Base-by-base conservation (phyloP, 1,140 invertebrate genomes). In the Tribolium madens region DNA sequence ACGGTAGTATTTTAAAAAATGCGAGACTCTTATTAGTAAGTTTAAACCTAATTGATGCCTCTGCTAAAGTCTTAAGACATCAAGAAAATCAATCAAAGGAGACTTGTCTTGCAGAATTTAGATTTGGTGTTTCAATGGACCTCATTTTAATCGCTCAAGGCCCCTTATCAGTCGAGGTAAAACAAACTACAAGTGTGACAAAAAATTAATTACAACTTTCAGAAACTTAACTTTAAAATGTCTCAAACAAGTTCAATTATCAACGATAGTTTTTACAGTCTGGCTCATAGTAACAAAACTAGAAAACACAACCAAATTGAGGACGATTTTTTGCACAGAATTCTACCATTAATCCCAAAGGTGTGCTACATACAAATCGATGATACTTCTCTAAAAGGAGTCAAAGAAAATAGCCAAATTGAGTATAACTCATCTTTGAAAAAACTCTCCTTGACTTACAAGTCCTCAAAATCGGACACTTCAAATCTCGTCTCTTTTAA, bases 101-200 rank as follows among this genome's bases (percentile, higher is more conserved):
- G 64, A 88, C 91, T 1, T 91, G 90, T 80, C 85, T 95, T 17
- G 91, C 89, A 1, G 92, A 94, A 84, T 87, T 93, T 2, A 90
- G 90, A 14, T 94, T 93, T 80, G 91, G 91, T 73, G 87, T 94
- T n/a, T 88, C 91, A 3, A 85, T 93, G 21, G 93, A 95, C 86
- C 92, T 92, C 0, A 92, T 92, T 2, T 85, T 95, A 9, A 90
- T 91, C 81, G 93, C 92, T 14, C 92, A 93, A 79, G 92, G 92
- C 7, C 92, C 93, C 47, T 86, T 95, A 26, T 93, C 93, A 74
- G 90, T 95, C 50, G 92, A 95, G 89, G 93, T 94, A 86, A 84
- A 57, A 80, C 79, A n/a, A n/a, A n/a, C n/a, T n/a, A n/a, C n/a
- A n/a, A 31, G 18, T 60, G 7, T 57, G 0, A 13, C 18, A 42